Evolutionary conservation across 2,888 invertebrate genomes (phyloP).

Genomic region (Hemicrepidius hirtus): DNA sequence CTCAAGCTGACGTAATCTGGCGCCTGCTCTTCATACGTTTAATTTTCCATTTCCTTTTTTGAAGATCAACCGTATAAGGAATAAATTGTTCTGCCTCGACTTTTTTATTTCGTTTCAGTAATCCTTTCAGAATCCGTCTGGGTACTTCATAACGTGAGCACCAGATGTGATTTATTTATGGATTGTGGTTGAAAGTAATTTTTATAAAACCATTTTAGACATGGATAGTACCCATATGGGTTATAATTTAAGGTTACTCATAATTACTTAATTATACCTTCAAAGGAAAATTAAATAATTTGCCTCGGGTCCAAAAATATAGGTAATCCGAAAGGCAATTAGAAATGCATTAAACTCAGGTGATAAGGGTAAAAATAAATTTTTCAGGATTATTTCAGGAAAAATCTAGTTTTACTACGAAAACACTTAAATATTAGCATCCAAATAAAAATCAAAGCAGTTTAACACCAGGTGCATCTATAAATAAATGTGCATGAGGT

Average conservation of each 20-base stretch:
- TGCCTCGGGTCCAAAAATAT: too few relatives aligned
- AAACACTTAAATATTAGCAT: neutral
- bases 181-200: slow-evolving; percentile 1
- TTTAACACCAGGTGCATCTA: slow-evolving; percentile 39
- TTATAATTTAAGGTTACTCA: neutral
- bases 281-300: too few relatives aligned
- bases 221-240: neutral
- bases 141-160: neutral
- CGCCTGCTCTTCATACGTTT: slow-evolving; percentile 28
- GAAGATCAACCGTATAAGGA: slow-evolving; percentile 39
- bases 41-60: slow-evolving; percentile 39
- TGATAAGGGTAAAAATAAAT: too few relatives aligned
- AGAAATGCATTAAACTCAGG: too few relatives aligned
- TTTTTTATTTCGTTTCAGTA: slow-evolving; percentile 15
- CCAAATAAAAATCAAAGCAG: slow-evolving; percentile 10
- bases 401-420: too few relatives aligned
- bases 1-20: slow-evolving; percentile 36
- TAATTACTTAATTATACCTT: too few relatives aligned
- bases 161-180: slow-evolving; percentile 4
- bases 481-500: slow-evolving; percentile 41
- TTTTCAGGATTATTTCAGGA: too few relatives aligned
- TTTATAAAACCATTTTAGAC: neutral
- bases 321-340: too few relatives aligned
- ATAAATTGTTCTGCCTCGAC: slow-evolving; percentile 18
- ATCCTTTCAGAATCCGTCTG: slow-evolving; percentile 5